Conservation (phyloP, 2,797 vertebrate genomes). For the Orientallactaga sibirica region DNA sequence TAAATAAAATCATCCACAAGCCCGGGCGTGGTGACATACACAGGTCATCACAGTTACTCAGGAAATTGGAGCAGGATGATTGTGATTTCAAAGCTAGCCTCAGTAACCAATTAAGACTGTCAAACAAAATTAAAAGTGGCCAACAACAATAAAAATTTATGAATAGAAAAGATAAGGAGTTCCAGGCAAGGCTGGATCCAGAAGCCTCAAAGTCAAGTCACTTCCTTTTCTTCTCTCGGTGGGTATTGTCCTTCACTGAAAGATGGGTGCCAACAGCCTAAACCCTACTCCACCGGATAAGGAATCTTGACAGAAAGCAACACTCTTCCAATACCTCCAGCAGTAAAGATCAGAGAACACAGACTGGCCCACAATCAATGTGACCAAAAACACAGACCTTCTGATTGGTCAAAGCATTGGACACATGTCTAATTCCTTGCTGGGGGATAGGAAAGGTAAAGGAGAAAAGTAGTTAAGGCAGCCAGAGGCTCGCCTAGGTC, state of each 20-base stretch:
- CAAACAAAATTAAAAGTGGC: background rate
- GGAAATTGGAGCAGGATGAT: background rate
- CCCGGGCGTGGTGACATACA: no score
- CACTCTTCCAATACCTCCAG: background rate
- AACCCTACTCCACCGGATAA: background rate
- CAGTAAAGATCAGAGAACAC: background rate
- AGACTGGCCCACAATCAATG: background rate
- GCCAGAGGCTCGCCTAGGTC: background rate
- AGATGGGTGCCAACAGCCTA: background rate
- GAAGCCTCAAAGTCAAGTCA: constrained; percentile 4
- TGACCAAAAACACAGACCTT: background rate
- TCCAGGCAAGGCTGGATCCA: background rate
- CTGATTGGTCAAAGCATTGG: background rate
- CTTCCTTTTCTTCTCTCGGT: background rate
- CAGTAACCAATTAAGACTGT: background rate
- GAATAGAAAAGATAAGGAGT: background rate
- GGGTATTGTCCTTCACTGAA: background rate
- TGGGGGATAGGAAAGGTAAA: background rate
- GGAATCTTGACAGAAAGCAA: background rate
- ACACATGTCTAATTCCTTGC: background rate
- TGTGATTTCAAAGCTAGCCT: background rate
- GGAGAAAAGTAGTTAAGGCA: background rate
- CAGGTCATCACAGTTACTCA: background rate
- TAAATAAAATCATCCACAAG: background rate
- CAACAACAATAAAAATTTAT: background rate